Evolutionary conservation across 2,797 vertebrate genomes (phyloP).

Genomic region (Clarias fuscus): DNA sequence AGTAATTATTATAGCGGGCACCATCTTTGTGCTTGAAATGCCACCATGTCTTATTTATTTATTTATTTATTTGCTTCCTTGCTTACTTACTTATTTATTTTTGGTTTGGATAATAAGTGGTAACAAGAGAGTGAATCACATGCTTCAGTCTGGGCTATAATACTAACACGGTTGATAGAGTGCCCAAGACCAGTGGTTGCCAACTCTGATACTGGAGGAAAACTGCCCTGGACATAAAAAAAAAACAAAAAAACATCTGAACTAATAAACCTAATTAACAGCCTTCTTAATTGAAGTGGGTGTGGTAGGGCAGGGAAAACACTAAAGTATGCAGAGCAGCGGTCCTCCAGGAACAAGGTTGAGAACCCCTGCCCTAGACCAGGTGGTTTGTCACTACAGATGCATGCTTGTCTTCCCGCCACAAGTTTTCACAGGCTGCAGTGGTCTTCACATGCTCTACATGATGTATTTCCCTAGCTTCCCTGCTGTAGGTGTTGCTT

Average conservation of each 20-base stretch:
- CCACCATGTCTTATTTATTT: neutral
- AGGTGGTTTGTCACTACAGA: neutral
- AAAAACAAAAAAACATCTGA: too few species aligned
- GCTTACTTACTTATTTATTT: neutral
- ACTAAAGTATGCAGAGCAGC: too few species aligned
- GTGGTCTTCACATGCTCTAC: neutral
- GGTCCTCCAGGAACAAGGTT: too few species aligned
- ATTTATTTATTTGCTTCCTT: neutral
- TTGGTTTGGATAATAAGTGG: neutral
- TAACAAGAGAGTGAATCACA: neutral
- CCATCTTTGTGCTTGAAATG: neutral
- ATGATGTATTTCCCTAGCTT: neutral
- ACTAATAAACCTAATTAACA: too few species aligned
- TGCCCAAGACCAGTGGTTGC: neutral
- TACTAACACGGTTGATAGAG: neutral
- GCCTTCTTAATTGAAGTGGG: too few species aligned
- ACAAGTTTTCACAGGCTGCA: neutral
- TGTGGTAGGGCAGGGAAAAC: too few species aligned
- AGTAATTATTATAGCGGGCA: neutral
- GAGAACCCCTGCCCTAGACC: neutral
- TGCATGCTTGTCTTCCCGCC: neutral
- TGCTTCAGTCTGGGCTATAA: neutral
- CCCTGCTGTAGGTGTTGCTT: constrained; percentile 46
- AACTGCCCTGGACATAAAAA: too few species aligned
- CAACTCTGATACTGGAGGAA: too few species aligned